phyloP scores from a whole-genome alignment of 2,797 vertebrate genomes.

The Hemitrygon akajei region DNA sequence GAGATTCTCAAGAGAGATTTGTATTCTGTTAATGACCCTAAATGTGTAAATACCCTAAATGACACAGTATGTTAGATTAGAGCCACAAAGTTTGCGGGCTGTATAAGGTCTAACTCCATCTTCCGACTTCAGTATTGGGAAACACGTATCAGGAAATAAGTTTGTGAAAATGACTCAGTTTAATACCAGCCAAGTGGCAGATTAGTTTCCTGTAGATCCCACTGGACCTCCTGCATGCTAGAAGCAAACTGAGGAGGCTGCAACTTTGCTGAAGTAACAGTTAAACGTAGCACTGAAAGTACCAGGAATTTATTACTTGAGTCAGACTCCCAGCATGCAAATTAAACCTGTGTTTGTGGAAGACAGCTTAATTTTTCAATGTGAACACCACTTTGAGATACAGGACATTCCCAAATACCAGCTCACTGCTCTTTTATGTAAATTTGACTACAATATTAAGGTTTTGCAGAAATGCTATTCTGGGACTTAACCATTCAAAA shows the following conservation, averaged over 20 bases:
- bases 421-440: background rate
- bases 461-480: background rate
- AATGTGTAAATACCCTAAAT: too few relatives aligned
- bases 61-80: too few relatives aligned
- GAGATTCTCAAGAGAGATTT: background rate
- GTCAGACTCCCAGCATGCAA: background rate
- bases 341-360: background rate
- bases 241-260: background rate
- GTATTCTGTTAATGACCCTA: background rate
- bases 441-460: background rate
- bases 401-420: background rate
- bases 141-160: background rate
- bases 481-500: background rate
- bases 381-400: background rate
- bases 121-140: background rate
- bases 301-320: background rate
- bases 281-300: background rate
- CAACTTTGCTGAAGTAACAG: background rate
- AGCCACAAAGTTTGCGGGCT: background rate
- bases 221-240: background rate
- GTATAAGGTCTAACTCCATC: background rate
- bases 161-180: background rate
- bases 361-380: background rate
- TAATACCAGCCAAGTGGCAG: background rate
- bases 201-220: background rate